These are phyloP conservation scores for Arremon brunneinucha DNA, from an alignment of 2,797 vertebrate genomes.

Conservation along the genomic window DNA sequence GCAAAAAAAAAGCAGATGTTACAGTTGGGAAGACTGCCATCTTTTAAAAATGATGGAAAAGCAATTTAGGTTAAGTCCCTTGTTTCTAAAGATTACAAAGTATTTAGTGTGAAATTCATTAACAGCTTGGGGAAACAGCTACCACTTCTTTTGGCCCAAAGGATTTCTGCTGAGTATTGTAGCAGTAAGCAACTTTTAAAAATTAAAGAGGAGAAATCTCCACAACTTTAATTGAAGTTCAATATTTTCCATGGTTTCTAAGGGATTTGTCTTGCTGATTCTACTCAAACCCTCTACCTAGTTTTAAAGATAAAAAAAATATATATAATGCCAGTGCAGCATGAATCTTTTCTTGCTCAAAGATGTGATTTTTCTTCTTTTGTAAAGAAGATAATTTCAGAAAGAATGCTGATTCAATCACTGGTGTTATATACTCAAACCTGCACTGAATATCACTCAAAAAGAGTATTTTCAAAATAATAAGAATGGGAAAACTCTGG, in stretches of 20 bases:
- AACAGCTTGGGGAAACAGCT: background rate
- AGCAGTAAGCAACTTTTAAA: constrained; percentile 22
- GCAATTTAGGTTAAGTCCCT: constrained; percentile 2
- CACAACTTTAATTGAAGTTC: background rate
- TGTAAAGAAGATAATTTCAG: background rate
- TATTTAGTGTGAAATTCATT: constrained; percentile 35
- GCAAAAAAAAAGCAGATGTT: background rate
- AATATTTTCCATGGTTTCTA: background rate
- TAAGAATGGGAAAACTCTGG: background rate
- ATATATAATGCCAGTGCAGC: background rate
- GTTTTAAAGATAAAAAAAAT: background rate
- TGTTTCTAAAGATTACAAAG: constrained; percentile 4
- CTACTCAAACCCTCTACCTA: background rate
- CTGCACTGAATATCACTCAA: background rate
- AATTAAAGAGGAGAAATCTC: background rate
- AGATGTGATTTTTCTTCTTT: background rate
- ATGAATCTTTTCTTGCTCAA: background rate
- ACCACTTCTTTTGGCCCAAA: background rate
- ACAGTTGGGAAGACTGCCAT: background rate
- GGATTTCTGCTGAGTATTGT: background rate
- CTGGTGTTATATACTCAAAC: background rate
- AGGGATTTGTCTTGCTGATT: background rate
- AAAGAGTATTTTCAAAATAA: background rate
- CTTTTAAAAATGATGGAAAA: background rate
- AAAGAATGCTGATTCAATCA: background rate